These are phyloP conservation scores for Notoglanidium macrostoma DNA, from an alignment of 2,797 vertebrate genomes.

Conservation along the genomic window DNA sequence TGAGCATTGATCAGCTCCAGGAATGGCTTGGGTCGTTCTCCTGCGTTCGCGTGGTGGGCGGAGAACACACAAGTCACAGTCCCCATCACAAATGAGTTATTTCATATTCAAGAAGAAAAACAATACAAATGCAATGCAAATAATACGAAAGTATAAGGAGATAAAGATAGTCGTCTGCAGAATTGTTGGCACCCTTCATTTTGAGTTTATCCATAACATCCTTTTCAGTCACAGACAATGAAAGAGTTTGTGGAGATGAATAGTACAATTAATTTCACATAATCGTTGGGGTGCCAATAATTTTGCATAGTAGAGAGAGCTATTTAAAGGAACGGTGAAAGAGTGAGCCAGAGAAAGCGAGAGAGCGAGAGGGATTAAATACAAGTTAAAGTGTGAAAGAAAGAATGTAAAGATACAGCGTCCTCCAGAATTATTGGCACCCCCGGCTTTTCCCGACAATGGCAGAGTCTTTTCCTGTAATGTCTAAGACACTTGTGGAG, in stretches of 20 bases:
- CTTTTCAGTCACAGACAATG: not conserved
- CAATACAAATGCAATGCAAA: not conserved
- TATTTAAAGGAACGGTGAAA: not conserved
- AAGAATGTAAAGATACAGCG: not conserved
- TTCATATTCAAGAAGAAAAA: constrained; percentile 30
- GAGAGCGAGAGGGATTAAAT: constrained; percentile 52
- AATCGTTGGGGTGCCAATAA: not conserved
- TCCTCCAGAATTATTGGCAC: not conserved
- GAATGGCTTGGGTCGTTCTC: constrained; percentile 50
- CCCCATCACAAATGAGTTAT: not conserved
- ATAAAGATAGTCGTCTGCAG: not conserved
- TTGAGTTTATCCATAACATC: not conserved
- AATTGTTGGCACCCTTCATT: not conserved
- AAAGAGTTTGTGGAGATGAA: not conserved
- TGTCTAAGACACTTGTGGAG: not conserved
- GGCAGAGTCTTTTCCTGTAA: too few species aligned
- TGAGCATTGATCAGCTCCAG: constrained; percentile 66
- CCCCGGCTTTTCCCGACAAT: not conserved
- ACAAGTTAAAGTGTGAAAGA: constrained; percentile 22
- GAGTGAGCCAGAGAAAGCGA: constrained; percentile 29
- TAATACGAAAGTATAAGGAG: not conserved
- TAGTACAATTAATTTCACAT: too few species aligned
- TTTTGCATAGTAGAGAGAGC: not conserved
- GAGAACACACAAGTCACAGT: not conserved
- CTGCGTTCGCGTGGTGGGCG: not conserved